Percentiles rank a stretch among this genome's conserved stretches.
Conservation (phyloP, 2,888 invertebrate species). For the Acronicta alni region DNA sequence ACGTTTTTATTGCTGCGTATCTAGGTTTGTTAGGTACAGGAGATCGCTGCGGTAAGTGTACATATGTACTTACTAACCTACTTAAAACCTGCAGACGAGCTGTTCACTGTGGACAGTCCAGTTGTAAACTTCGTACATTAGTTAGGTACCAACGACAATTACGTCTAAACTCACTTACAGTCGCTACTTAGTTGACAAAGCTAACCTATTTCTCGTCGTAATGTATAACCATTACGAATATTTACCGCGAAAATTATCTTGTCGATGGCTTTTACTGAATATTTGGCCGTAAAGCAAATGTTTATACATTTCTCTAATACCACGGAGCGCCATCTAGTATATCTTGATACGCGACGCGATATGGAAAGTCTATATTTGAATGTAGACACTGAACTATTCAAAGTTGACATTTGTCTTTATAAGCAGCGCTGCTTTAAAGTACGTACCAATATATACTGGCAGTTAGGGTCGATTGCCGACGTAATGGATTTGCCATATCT, state of each 20-base stretch:
- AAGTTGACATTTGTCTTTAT: neutral
- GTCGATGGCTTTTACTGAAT: slow-evolving; percentile 2
- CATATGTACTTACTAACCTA: no score
- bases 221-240: slow-evolving; percentile 13
- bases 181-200: neutral
- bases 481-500: slow-evolving; percentile 4
- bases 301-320: slow-evolving; percentile 3
- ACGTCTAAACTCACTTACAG: neutral
- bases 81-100: neutral
- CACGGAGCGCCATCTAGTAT: neutral
- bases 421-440: slow-evolving; percentile 1
- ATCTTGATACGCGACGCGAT: neutral
- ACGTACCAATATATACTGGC: neutral
- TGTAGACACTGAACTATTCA: neutral
- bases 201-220: slow-evolving; percentile 21
- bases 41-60: no score
- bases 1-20: no score
- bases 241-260: slow-evolving; percentile 13
- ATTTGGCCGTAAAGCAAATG: slow-evolving; percentile 4
- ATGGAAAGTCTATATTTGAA: neutral
- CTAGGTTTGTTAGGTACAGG: no score
- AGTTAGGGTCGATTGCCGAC: slow-evolving; percentile 1
- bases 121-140: slow-evolving; percentile 22
- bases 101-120: slow-evolving; percentile 4
- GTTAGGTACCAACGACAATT: slow-evolving; percentile 1